Evolutionary conservation across 2,888 invertebrate species (phyloP).

Genomic region (Chloroclystis v-ata): DNA sequence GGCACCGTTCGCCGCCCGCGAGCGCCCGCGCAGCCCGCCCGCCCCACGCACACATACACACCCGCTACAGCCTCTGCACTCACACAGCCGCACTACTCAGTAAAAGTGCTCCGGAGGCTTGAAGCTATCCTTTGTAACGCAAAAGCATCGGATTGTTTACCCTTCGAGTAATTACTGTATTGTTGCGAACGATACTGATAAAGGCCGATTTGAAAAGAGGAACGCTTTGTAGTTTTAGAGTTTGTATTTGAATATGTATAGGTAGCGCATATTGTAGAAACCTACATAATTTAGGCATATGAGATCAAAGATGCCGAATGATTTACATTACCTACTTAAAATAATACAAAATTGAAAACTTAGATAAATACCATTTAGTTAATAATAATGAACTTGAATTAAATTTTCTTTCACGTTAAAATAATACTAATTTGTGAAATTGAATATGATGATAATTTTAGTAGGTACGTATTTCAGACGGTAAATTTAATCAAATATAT

Average conservation of each 20-base stretch:
- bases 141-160: conserved; percentile 30
- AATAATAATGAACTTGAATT: too few species aligned
- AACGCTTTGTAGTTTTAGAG: conserved; percentile 9
- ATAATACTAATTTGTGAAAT: too few species aligned
- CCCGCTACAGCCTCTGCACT: conserved; percentile 21
- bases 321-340: background rate
- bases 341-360: background rate
- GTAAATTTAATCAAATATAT: too few species aligned
- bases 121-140: conserved; percentile 37
- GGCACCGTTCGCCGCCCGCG: conserved; percentile 76
- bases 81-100: conserved; percentile 61
- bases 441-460: too few species aligned
- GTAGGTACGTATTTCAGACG: too few species aligned
- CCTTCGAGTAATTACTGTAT: conserved; percentile 32
- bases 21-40: conserved; percentile 50
- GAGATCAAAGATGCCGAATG: background rate
- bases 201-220: conserved; percentile 12
- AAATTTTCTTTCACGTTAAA: too few species aligned
- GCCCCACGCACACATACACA: conserved; percentile 49
- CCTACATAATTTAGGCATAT: background rate
- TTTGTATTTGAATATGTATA: conserved; percentile 10
- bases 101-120: conserved; percentile 66
- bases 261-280: background rate
- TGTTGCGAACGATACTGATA: conserved; percentile 23
- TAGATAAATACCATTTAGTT: background rate